Conservation (phyloP, 2,797 vertebrate genomes). For the Chloroceryle inda region DNA sequence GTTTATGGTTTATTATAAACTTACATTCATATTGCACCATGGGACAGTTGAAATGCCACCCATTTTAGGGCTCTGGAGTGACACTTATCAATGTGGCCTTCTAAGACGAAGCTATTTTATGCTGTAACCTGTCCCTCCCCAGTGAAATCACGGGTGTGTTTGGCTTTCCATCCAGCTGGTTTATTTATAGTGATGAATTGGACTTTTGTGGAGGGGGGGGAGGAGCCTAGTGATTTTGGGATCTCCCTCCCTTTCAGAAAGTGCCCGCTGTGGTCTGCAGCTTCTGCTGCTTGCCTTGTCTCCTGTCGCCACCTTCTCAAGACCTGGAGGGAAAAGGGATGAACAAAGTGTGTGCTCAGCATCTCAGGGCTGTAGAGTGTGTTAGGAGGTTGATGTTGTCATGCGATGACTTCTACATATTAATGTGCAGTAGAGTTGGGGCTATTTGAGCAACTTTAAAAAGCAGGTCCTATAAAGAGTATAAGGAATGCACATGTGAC, state of each 20-base stretch:
- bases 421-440: neutral
- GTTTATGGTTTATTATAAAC: neutral
- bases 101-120: neutral
- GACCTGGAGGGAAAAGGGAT: neutral
- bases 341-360: neutral
- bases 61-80: neutral
- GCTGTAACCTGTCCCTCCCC: neutral
- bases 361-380: neutral
- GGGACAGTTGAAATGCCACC: neutral
- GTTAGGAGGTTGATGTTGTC: neutral
- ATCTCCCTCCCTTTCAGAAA: neutral
- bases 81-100: neutral
- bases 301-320: neutral
- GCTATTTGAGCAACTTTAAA: neutral
- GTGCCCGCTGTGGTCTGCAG: neutral
- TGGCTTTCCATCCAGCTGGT: neutral
- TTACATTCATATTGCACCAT: rapidly evolving
- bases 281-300: neutral
- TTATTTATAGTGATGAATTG: neutral
- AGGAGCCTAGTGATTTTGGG: neutral
- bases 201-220: neutral
- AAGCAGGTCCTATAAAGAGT: neutral
- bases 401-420: neutral
- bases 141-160: neutral
- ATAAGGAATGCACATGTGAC: neutral